Evolutionary conservation across 2,113 vertebrate species (phyloP).

Genomic region (Rhineura floridana): DNA sequence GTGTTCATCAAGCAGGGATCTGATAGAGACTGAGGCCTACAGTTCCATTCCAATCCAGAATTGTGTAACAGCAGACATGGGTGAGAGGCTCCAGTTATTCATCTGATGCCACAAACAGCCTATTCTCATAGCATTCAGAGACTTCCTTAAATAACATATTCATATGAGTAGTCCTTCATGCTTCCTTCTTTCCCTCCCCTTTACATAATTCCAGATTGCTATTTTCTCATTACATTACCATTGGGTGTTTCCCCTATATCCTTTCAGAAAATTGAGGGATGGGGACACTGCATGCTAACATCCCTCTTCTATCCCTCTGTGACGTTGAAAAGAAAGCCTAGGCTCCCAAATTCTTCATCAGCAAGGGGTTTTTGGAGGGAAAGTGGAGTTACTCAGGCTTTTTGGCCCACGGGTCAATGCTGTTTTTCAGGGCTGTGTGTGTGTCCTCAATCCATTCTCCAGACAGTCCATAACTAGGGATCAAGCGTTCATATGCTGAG

Average conservation of each 20-base stretch:
- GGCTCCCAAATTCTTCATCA: too few species aligned
- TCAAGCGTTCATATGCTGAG: not conserved
- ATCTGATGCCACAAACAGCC: not conserved
- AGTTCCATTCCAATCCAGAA: not conserved
- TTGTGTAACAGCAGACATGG: not conserved
- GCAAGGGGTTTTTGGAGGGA: too few species aligned
- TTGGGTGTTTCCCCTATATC: too few species aligned
- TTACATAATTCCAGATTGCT: too few species aligned
- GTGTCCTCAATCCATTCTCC: not conserved
- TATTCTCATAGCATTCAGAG: not conserved
- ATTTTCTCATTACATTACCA: not conserved
- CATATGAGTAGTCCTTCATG: not conserved
- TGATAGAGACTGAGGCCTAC: not conserved
- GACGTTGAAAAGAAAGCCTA: too few species aligned
- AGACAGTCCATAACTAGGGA: not conserved
- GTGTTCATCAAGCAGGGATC: too few species aligned
- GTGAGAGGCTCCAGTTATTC: not conserved
- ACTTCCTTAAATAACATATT: not conserved
- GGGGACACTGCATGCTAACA: too few species aligned
- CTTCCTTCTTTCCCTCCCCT: not conserved
- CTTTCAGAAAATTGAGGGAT: too few species aligned
- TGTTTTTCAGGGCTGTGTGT: too few species aligned
- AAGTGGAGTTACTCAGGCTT: too few species aligned
- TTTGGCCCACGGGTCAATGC: too few species aligned
- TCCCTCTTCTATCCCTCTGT: too few species aligned